phyloP scores from a whole-genome alignment of 2,113 vertebrate genomes.

The Jacana jacana region DNA sequence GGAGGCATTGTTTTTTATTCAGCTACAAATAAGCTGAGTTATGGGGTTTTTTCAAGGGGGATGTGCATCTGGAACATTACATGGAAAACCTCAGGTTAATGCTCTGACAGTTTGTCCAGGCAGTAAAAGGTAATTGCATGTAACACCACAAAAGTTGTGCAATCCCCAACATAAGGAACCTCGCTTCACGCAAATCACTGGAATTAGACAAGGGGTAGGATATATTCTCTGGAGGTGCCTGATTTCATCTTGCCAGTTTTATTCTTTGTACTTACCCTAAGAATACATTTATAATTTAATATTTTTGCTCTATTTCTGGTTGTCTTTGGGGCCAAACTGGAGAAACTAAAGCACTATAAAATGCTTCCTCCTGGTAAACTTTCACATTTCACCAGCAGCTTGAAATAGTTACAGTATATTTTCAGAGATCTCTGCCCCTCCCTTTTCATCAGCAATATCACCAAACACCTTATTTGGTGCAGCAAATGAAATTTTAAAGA shows the following conservation, averaged over 20 bases:
- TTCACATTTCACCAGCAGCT: not conserved
- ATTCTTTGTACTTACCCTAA: not conserved
- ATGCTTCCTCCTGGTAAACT: not conserved
- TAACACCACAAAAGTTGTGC: not conserved
- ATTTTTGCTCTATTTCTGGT: not conserved
- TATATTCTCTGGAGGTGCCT: not conserved
- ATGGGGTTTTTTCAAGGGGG: not conserved
- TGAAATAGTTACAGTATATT: not conserved
- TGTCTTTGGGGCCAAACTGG: not conserved
- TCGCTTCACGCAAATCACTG: not conserved
- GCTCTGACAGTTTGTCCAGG: not conserved
- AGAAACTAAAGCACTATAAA: not conserved
- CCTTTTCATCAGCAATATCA: not conserved
- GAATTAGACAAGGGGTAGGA: not conserved
- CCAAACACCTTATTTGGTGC: not conserved
- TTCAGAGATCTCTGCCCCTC: not conserved
- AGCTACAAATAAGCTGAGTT: slow-evolving; percentile 5
- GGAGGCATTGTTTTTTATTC: not conserved
- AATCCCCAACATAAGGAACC: not conserved
- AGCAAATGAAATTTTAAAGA: not conserved
- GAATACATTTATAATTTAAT: not conserved
- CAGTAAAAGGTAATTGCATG: slow-evolving; percentile 1
- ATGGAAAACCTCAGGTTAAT: slow-evolving; percentile 21
- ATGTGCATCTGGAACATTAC: not conserved
- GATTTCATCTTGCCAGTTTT: not conserved